Percentiles rank a stretch among this genome's conserved stretches.
phyloP scores from a whole-genome alignment of 2,113 vertebrate species.

The Guaruba guarouba region DNA sequence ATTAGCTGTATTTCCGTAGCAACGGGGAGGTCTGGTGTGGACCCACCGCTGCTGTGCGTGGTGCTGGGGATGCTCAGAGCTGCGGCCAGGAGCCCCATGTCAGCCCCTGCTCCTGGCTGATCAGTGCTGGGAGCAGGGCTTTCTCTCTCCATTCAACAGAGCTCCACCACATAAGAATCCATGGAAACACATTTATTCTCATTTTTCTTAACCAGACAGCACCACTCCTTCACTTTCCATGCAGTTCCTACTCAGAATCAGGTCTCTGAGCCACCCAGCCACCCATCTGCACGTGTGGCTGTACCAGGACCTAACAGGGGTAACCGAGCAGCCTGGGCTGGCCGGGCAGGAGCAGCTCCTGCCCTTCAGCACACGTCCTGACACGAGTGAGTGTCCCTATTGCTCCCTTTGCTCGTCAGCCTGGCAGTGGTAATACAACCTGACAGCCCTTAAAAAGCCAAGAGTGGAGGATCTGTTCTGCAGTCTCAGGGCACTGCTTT shows the following conservation, averaged over 20 bases:
- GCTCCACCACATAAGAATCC: not conserved
- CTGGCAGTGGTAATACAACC: accelerated
- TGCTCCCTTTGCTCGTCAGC: not conserved
- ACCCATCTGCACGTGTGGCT: accelerated
- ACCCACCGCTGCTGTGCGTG: accelerated
- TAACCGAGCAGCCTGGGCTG: not conserved
- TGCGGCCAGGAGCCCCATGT: accelerated
- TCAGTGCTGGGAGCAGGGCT: accelerated
- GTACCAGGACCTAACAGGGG: accelerated
- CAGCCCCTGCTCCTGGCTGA: accelerated
- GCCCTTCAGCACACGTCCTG: accelerated
- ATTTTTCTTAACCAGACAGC: accelerated
- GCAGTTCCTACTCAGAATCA: accelerated
- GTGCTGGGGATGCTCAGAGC: not conserved
- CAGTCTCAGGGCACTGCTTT: not conserved
- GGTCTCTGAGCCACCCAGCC: accelerated
- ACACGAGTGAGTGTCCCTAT: accelerated
- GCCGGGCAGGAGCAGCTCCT: not conserved
- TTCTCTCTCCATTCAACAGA: accelerated
- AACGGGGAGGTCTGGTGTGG: accelerated
- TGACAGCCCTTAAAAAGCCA: not conserved
- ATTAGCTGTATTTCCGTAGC: not conserved
- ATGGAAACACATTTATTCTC: accelerated
- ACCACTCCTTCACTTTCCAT: accelerated
- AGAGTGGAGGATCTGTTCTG: not conserved